phyloP scores from a whole-genome alignment of 1,140 invertebrate genomes.

The Rhynchophorus ferrugineus region DNA sequence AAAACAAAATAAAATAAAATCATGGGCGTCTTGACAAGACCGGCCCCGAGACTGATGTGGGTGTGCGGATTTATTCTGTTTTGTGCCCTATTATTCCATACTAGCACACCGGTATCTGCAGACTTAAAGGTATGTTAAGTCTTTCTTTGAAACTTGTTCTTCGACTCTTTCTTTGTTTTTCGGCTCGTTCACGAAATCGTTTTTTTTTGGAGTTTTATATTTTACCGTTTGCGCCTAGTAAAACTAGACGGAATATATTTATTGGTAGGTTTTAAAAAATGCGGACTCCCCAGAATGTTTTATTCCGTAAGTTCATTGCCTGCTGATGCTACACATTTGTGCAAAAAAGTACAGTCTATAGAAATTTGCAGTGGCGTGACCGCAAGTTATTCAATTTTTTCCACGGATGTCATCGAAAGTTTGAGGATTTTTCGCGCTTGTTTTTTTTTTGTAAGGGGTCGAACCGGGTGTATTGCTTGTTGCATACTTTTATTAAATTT shows the following conservation, averaged over 20 bases:
- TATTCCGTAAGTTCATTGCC: background rate
- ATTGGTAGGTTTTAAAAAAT: too few species aligned
- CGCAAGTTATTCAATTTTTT: too few species aligned
- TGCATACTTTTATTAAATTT: too few species aligned
- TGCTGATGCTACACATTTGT: background rate
- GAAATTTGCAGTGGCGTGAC: background rate
- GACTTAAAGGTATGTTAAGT: slow-evolving; percentile 10
- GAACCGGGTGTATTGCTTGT: too few species aligned
- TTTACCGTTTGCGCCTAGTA: too few species aligned
- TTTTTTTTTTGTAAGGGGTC: too few species aligned
- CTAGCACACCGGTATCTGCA: slow-evolving; percentile 10
- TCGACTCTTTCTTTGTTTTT: background rate
- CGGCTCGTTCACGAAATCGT: too few species aligned
- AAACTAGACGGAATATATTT: too few species aligned
- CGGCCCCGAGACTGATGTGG: slow-evolving; percentile 11
- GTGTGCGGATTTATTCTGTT: slow-evolving; percentile 10
- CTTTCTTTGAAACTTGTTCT: background rate
- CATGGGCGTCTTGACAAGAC: slow-evolving; percentile 8
- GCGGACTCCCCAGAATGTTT: too few species aligned
- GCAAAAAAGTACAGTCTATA: background rate
- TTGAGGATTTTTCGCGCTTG: too few species aligned
- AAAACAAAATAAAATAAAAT: background rate
- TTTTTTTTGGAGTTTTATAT: too few species aligned
- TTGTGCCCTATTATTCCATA: slow-evolving; percentile 13
- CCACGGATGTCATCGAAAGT: too few species aligned